phyloP scores from a whole-genome alignment of 37 sponge, comb jelly and placozoan genomes.

The Chondrosia reniformis region DNA sequence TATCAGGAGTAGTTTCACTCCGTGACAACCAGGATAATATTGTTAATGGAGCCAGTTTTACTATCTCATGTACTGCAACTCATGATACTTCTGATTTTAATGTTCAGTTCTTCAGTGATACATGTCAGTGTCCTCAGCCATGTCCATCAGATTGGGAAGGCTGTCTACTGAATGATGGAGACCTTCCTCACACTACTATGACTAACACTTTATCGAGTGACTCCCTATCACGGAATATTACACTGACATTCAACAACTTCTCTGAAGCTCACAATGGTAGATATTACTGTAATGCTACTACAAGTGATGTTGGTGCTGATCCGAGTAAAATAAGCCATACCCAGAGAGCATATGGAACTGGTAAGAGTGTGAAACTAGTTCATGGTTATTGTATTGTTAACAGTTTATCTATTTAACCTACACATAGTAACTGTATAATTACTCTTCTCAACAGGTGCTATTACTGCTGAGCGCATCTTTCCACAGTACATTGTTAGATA shows the following conservation, averaged over 20 bases:
- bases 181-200: background rate
- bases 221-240: background rate
- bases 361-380: no score
- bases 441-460: no score
- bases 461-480: no score
- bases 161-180: background rate
- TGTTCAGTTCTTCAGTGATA: conserved; percentile 14
- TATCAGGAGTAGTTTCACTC: background rate
- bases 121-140: no score
- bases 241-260: conserved; percentile 14
- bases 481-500: no score
- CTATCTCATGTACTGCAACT: background rate
- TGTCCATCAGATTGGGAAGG: no score
- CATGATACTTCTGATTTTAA: background rate
- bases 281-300: background rate
- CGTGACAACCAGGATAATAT: background rate
- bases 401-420: no score
- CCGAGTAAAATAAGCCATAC: no score
- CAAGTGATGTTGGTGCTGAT: background rate
- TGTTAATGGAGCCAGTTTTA: background rate
- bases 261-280: conserved; percentile 1
- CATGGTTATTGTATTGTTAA: no score
- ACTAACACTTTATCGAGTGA: background rate
- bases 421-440: no score
- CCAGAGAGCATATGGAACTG: background rate